Conservation (phyloP, 2,888 invertebrate genomes). For the Cyaniris semiargus region DNA sequence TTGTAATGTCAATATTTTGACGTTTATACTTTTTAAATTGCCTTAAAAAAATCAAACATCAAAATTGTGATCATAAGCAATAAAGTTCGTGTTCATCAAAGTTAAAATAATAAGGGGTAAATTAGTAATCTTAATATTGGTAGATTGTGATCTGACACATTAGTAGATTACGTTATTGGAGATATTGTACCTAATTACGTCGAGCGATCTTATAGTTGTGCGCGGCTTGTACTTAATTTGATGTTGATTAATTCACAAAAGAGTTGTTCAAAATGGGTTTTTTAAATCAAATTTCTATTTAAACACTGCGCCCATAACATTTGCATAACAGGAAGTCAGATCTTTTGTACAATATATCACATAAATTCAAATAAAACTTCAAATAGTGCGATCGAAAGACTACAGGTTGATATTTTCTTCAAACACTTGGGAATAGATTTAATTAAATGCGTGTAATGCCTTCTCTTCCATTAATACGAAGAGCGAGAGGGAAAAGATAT, state of each 20-base stretch:
- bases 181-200: too few species aligned
- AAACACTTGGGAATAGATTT: slow-evolving; percentile 19
- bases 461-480: neutral
- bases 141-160: too few species aligned
- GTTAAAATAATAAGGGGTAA: too few species aligned
- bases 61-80: too few species aligned
- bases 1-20: too few species aligned
- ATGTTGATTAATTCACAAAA: neutral
- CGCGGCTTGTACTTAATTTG: neutral
- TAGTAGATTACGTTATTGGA: too few species aligned
- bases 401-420: slow-evolving; percentile 46
- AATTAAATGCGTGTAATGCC: neutral
- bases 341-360: slow-evolving; percentile 78
- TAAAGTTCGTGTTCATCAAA: too few species aligned
- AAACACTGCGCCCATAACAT: slow-evolving; percentile 56
- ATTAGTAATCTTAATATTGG: too few species aligned
- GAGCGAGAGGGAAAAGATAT: neutral
- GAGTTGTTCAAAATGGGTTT: neutral
- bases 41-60: too few species aligned
- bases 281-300: neutral
- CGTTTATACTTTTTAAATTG: too few species aligned
- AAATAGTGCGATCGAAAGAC: slow-evolving; percentile 48
- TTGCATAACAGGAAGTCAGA: slow-evolving; percentile 68
- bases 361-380: slow-evolving; percentile 66
- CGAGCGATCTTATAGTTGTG: too few species aligned